Evolutionary conservation across 2,888 invertebrate species (phyloP), one percentile per base, ranked within the genome.

Genomic region (Phortica magna): DNA sequence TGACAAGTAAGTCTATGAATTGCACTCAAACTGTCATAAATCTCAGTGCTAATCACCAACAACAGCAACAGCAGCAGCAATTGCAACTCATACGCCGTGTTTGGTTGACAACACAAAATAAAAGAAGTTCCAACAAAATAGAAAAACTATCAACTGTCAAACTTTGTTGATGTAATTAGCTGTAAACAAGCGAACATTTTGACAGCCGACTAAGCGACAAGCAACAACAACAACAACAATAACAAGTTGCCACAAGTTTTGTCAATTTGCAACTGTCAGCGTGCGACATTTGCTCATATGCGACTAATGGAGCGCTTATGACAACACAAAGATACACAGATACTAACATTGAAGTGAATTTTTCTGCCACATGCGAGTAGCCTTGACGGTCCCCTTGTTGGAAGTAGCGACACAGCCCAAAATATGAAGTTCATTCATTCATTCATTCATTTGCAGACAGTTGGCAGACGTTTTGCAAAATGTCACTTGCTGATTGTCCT

Each of bases 221-320:
- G 59, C 59, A 61, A 61, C 61, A 17, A 19, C 9, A 17, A 1
- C 17, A n/a, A 6, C 55, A 14, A 55, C 12, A 17, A 59, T 5
- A 3, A 5, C n/a, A 5, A 17, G 67, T 77, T 68, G 80, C 77
- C 77, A 77, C 48, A 48, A 48, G 7, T 64, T 74, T 83, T 85
- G 87, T 87, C 87, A 88, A 85, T 88, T 88, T 85, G 85, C 85
- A 85, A 88, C 87, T 88, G 85, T 87, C 85, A 88, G 79, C 78
- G 78, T 84, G 78, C 82, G 85, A 84, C 88, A 85, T 85, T 85
- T 88, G 82, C 83, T 61, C 71, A 80, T 77, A 67, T 43, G 17
- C 73, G 17, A 48, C 48, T 70, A 70, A 70, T 70, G 53, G 48
- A 42, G 41, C 76, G 71, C 75, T 76, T 78, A 78, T 81, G 80